Conservation (phyloP, 2,797 vertebrate genomes). For the Eulemur albifrons region DNA sequence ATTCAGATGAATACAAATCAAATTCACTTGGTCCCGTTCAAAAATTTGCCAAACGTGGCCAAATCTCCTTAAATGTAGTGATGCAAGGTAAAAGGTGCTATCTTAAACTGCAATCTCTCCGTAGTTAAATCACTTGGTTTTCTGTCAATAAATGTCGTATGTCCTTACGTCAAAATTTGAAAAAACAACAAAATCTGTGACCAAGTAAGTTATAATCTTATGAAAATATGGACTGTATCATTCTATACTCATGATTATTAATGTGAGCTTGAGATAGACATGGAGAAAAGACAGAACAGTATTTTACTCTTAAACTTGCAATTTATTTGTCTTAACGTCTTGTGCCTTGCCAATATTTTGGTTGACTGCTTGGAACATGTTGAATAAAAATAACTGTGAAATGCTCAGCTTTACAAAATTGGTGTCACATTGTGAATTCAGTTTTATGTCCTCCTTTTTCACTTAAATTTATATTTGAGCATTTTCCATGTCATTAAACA, state of each 20-base stretch:
- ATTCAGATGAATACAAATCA: neutral
- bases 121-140: neutral
- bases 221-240: neutral
- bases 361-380: neutral
- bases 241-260: neutral
- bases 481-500: conserved; percentile 60
- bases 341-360: conserved; percentile 45
- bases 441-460: conserved; percentile 23
- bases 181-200: neutral
- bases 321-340: conserved; percentile 12
- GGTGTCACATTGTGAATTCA: conserved; percentile 42
- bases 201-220: neutral
- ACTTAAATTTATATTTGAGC: conserved; percentile 39
- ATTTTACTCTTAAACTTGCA: conserved; percentile 46
- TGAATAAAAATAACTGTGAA: conserved; percentile 52
- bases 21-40: neutral
- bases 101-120: neutral
- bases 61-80: neutral
- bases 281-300: neutral
- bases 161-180: neutral
- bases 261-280: neutral
- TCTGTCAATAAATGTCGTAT: neutral
- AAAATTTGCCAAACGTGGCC: neutral
- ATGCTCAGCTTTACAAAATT: conserved; percentile 26
- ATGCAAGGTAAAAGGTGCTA: neutral